A percentile compares a stretch with the other conserved stretches of the same genome.
Evolutionary conservation across 2,888 invertebrate species (phyloP).

Genomic region (Platycheirus albimanus): DNA sequence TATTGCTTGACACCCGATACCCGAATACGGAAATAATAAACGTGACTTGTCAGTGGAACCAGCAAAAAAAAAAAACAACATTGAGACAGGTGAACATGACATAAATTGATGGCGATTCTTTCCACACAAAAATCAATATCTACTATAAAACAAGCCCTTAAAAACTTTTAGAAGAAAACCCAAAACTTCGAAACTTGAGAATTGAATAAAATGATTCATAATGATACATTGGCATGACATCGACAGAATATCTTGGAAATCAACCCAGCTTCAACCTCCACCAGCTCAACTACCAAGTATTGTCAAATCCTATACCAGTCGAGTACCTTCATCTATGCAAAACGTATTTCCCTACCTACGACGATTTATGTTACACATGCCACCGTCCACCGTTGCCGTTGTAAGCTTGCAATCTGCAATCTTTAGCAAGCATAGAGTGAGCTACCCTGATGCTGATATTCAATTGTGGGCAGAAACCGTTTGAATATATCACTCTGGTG

Average conservation of each 20-base stretch:
- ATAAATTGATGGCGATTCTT: too few relatives aligned
- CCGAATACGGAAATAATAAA: conserved; percentile 40
- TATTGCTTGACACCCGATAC: too few relatives aligned
- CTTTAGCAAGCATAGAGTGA: conserved; percentile 1
- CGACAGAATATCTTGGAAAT: background rate
- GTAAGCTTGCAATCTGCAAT: conserved; percentile 35
- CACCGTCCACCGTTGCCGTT: conserved; percentile 23
- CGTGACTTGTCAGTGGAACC: conserved; percentile 12
- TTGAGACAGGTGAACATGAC: too few relatives aligned
- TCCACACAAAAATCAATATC: too few relatives aligned
- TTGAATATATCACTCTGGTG: conserved; percentile 70
- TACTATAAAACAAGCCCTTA: too few relatives aligned
- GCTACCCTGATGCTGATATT: conserved; percentile 19
- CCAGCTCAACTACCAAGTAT: background rate
- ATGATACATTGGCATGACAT: background rate
- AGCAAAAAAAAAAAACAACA: too few relatives aligned
- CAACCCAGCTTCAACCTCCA: background rate
- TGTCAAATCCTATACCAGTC: background rate
- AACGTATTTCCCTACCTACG: conserved; percentile 24
- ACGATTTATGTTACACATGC: conserved; percentile 23
- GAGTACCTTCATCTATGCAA: too few relatives aligned
- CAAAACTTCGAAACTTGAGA: too few relatives aligned
- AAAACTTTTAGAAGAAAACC: too few relatives aligned
- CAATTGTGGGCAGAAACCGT: conserved; percentile 62
- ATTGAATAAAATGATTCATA: conserved; percentile 29